phyloP scores from a whole-genome alignment of 2,888 invertebrate genomes.

The Deilephila porcellus region DNA sequence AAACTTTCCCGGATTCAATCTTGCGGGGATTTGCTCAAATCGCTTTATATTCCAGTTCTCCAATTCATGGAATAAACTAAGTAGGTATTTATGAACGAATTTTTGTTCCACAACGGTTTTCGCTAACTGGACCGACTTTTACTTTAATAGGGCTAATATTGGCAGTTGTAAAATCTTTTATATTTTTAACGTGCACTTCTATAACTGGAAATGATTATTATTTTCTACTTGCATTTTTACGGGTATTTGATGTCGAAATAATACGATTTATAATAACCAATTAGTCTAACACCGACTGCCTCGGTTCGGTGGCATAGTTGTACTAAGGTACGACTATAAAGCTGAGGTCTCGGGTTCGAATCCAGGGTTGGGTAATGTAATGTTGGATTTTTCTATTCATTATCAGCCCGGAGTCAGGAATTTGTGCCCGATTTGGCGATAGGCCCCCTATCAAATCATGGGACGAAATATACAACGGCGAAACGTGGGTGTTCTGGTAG shows the following conservation, averaged over 20 bases:
- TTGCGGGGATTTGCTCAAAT: slow-evolving; percentile 72
- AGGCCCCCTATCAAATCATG: too few relatives aligned
- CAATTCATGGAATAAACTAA: slow-evolving; percentile 41
- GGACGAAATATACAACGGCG: too few relatives aligned
- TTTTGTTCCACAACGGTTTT: slow-evolving; percentile 1
- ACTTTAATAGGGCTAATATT: slow-evolving; percentile 10
- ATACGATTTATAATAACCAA: too few relatives aligned
- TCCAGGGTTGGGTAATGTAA: too few relatives aligned
- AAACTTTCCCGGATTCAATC: slow-evolving; percentile 80
- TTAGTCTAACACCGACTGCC: too few relatives aligned
- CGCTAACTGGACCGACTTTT: background rate
- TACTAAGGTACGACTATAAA: too few relatives aligned
- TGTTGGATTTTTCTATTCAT: too few relatives aligned
- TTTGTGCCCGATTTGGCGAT: too few relatives aligned
- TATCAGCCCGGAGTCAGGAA: too few relatives aligned
- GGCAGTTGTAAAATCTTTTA: background rate
- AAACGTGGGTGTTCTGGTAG: too few relatives aligned
- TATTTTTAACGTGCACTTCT: background rate
- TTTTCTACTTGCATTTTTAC: background rate
- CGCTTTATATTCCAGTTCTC: slow-evolving; percentile 54
- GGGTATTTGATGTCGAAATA: background rate
- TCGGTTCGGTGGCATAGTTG: too few relatives aligned
- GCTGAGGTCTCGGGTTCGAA: too few relatives aligned
- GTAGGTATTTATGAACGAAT: slow-evolving; percentile 28
- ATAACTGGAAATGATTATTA: background rate